Evolutionary conservation across 2,888 invertebrate genomes (phyloP).

Genomic region (Coecobrya sp.): DNA sequence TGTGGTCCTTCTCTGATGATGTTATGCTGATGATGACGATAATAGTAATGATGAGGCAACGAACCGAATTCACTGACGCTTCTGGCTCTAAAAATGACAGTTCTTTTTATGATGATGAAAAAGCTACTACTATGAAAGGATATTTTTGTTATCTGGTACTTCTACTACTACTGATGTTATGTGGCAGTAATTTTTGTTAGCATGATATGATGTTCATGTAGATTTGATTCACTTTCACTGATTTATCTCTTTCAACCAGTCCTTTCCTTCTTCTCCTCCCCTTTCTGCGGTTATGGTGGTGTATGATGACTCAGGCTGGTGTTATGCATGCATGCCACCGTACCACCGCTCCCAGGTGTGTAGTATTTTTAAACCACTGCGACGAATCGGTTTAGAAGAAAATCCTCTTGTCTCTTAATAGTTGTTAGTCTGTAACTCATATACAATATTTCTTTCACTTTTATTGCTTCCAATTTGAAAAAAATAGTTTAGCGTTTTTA

Average conservation of each 20-base stretch:
- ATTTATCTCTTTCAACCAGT: slow-evolving; percentile 67
- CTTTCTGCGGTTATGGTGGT: slow-evolving; percentile 57
- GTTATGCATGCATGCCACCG: slow-evolving; percentile 68
- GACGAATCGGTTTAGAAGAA: slow-evolving; percentile 63
- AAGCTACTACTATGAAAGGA: slow-evolving; percentile 66
- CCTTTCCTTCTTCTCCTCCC: not conserved
- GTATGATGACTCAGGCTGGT: slow-evolving; percentile 35
- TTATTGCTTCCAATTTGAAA: slow-evolving; percentile 54
- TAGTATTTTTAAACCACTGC: slow-evolving; percentile 73
- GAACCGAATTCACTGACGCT: slow-evolving; percentile 77
- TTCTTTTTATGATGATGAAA: slow-evolving; percentile 43
- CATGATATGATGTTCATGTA: slow-evolving; percentile 68
- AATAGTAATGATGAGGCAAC: slow-evolving; percentile 65
- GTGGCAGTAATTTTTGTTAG: slow-evolving; percentile 14
- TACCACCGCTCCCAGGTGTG: slow-evolving; percentile 42
- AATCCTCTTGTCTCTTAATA: slow-evolving; percentile 6
- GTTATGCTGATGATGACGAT: slow-evolving; percentile 32
- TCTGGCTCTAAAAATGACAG: slow-evolving; percentile 70
- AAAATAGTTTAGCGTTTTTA: slow-evolving; percentile 27
- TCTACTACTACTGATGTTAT: not conserved
- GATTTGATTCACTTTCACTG: slow-evolving; percentile 79
- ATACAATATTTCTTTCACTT: slow-evolving; percentile 70
- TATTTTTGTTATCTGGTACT: slow-evolving; percentile 28
- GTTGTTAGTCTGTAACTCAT: not conserved
- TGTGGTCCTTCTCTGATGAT: slow-evolving; percentile 29